A percentile compares a stretch with the other conserved stretches of the same genome.
Conservation (phyloP, 2,113 vertebrate genomes). For the Cinclus mexicanus region DNA sequence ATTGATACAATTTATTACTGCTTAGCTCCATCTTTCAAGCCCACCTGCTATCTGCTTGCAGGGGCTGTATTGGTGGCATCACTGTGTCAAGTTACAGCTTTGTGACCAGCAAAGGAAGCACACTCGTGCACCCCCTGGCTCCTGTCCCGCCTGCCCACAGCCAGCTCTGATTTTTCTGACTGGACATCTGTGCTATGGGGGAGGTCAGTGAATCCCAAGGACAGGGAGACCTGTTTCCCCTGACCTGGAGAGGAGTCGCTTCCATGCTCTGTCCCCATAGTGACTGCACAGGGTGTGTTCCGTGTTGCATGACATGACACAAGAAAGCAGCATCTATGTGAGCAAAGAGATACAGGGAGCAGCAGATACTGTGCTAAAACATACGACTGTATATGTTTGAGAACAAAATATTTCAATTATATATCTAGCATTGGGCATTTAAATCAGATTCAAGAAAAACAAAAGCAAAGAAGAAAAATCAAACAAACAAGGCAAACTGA, state of each 20-base stretch:
- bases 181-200: fast-evolving
- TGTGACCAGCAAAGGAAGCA: background rate
- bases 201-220: background rate
- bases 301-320: fast-evolving
- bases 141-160: background rate
- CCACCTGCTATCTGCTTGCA: background rate
- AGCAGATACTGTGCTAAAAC: background rate
- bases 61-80: background rate
- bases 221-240: background rate
- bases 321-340: background rate
- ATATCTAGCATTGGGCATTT: background rate
- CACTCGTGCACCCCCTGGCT: fast-evolving
- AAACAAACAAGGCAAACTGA: background rate
- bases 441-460: background rate
- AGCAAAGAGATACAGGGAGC: background rate
- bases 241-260: background rate
- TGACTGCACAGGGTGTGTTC: background rate
- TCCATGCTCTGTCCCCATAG: background rate
- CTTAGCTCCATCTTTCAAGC: background rate
- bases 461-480: background rate
- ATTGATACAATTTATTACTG: background rate
- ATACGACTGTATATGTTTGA: fast-evolving
- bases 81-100: background rate
- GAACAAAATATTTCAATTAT: background rate
- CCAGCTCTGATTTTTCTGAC: background rate